Percentiles rank a stretch among this genome's conserved stretches.
Conservation (phyloP, 2,113 vertebrate genomes). For the Strix aluco region DNA sequence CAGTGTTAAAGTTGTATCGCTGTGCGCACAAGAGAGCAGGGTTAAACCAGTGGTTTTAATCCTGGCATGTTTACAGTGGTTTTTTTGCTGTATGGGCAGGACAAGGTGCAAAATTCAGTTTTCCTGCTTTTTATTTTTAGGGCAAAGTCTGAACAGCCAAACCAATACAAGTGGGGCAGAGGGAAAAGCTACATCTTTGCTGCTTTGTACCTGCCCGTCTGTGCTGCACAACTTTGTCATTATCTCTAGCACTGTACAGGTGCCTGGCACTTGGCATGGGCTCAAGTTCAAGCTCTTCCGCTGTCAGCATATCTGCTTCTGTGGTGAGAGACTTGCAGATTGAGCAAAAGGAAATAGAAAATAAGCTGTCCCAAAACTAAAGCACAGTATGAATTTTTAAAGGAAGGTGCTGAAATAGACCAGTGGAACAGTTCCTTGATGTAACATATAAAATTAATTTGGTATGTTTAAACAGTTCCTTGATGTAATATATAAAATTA, state of each 20-base stretch:
- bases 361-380: neutral
- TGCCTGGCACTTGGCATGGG: neutral
- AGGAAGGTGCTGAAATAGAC: neutral
- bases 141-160: neutral
- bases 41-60: neutral
- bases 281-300: neutral
- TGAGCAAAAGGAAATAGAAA: neutral
- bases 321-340: neutral
- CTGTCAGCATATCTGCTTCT: neutral
- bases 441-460: neutral
- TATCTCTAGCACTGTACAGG: neutral
- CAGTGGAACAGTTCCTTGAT: neutral
- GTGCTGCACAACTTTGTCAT: accelerated
- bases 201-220: neutral
- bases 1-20: accelerated
- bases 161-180: neutral
- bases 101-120: neutral
- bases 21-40: neutral
- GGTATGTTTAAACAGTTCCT: neutral
- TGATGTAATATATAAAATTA: neutral
- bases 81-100: neutral
- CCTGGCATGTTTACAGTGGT: neutral
- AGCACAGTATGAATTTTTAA: neutral
- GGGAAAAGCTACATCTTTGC: neutral
- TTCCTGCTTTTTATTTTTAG: neutral